Evolutionary conservation across 2,113 vertebrate species (phyloP).

Genomic region (Sclerurus mexicanus): DNA sequence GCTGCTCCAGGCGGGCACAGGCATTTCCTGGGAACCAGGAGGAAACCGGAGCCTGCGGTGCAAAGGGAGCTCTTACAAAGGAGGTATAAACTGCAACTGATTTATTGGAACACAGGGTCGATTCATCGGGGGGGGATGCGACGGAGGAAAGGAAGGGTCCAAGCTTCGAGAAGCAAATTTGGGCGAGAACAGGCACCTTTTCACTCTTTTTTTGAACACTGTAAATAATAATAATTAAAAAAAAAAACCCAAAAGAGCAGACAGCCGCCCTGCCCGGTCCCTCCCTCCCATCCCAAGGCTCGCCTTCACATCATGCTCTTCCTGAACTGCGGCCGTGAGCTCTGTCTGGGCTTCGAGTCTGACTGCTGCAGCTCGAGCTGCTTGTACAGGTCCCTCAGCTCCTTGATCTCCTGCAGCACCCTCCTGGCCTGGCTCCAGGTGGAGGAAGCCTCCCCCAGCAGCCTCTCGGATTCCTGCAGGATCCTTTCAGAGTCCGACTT

Average conservation of each 20-base stretch:
- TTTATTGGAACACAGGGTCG: background rate
- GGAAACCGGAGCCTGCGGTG: background rate
- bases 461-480: constrained; percentile 82
- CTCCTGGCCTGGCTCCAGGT: constrained; percentile 87
- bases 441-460: constrained; percentile 84
- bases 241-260: background rate
- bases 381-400: constrained; percentile 83
- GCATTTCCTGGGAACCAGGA: background rate
- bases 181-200: constrained; percentile 46
- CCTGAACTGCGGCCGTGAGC: constrained; percentile 72
- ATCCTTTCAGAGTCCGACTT: constrained; percentile 70
- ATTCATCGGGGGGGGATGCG: background rate
- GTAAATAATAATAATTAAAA: constrained; percentile 23
- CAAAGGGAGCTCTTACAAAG: constrained; percentile 7
- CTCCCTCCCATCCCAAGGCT: background rate
- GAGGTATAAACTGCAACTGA: background rate
- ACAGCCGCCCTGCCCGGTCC: background rate
- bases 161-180: background rate
- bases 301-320: constrained; percentile 86
- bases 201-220: constrained; percentile 26
- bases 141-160: background rate
- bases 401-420: constrained; percentile 88
- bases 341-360: constrained; percentile 64
- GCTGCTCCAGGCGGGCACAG: background rate
- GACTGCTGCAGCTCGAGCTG: constrained; percentile 81